These are phyloP conservation scores for Rhagonycha fulva DNA, from an alignment of 2,888 invertebrate genomes.

Conservation along the genomic window DNA sequence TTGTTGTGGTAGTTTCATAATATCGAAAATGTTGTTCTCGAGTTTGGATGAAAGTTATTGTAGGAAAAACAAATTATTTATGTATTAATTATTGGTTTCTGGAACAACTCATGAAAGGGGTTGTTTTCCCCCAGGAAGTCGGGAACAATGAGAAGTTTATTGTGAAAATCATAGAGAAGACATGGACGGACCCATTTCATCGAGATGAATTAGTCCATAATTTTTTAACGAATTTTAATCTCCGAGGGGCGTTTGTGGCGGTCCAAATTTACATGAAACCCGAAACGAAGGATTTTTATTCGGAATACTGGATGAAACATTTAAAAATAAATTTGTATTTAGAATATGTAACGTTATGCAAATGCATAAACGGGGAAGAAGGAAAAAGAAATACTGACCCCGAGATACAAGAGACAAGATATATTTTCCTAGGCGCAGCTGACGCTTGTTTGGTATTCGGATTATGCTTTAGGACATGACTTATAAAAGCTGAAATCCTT, in stretches of 20 bases:
- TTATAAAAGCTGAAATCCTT: conserved; percentile 42
- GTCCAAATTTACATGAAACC: too few species aligned
- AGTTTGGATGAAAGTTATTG: neutral
- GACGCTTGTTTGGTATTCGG: conserved; percentile 47
- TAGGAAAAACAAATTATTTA: neutral
- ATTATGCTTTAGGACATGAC: conserved; percentile 41
- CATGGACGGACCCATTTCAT: too few species aligned
- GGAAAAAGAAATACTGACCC: neutral
- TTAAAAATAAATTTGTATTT: neutral
- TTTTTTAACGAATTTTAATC: neutral
- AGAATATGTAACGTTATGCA: neutral
- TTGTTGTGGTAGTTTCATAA: neutral
- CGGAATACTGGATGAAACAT: neutral
- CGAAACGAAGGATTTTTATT: neutral
- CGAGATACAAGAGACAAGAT: conserved; percentile 11
- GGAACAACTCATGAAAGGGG: neutral
- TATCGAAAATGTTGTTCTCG: neutral
- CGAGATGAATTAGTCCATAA: neutral
- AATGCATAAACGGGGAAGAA: neutral
- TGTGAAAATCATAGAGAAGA: too few species aligned
- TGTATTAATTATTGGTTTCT: neutral
- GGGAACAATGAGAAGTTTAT: too few species aligned
- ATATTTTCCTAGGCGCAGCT: conserved; percentile 32
- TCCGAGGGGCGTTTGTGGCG: too few species aligned
- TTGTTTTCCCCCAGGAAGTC: too few species aligned